These are phyloP conservation scores for Heliconius erato DNA, from an alignment of 2,888 invertebrate species.

Conservation along the genomic window DNA sequence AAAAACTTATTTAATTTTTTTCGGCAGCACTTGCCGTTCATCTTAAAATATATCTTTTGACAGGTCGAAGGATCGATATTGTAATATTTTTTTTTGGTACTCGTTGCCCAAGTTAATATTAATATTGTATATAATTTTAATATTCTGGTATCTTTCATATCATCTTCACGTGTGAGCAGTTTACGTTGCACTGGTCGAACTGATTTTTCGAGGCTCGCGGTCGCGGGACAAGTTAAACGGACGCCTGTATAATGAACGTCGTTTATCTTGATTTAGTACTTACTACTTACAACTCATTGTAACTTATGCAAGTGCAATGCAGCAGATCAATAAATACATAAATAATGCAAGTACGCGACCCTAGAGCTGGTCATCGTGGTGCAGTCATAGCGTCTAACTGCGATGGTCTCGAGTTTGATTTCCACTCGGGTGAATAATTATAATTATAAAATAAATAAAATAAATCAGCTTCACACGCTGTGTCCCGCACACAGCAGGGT, in stretches of 20 bases:
- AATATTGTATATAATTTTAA: constrained; percentile 1
- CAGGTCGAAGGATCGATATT: constrained; percentile 21
- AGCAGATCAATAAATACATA: not conserved
- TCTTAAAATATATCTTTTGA: constrained; percentile 18
- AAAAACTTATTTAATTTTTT: not conserved
- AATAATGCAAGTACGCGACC: not conserved
- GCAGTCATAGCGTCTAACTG: not conserved
- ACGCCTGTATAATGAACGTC: constrained; percentile 16
- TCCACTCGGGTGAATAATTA: too few relatives aligned
- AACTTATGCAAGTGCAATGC: not conserved
- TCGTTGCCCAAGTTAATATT: not conserved
- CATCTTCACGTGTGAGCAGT: constrained; percentile 32
- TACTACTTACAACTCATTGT: not conserved
- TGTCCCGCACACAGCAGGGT: too few relatives aligned
- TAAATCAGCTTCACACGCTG: too few relatives aligned
- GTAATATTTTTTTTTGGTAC: not conserved
- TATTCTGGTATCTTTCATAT: constrained; percentile 22
- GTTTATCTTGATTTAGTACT: constrained; percentile 24
- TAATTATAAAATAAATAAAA: too few relatives aligned
- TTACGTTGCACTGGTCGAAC: constrained; percentile 24
- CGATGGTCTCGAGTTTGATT: not conserved
- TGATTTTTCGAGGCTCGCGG: constrained; percentile 29
- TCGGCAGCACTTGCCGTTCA: not conserved
- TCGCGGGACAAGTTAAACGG: constrained; percentile 22
- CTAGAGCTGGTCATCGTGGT: not conserved